Base-by-base conservation (phyloP, 1,140 invertebrate species). In the Galendromus occidentalis region DNA sequence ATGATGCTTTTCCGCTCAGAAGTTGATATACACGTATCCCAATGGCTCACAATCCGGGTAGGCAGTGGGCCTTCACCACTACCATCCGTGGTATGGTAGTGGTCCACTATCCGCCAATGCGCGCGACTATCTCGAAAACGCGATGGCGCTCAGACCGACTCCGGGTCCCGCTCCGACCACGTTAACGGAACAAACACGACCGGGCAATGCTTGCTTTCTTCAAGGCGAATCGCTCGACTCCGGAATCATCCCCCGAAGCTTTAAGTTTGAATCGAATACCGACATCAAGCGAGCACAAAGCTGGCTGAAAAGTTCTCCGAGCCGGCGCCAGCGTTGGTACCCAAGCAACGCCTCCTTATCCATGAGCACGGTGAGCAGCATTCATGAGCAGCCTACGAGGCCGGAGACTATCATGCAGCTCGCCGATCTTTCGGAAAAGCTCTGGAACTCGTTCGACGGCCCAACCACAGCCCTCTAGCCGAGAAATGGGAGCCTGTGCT, bases 131-230 rank as follows among this genome's bases (percentile, higher is more conserved):
- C 79, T 96, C 45, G 85, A 84, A 47, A 98, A 97, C 80, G 86
- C 92, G 2, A 94, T 91, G 41, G 82, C 85, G 9, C 72, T 97
- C 33, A 89, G 95, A 72, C 80, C 85, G 69, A 79, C 92, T 22
- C 94, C 92, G 76, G 92, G 91, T 5, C 91, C 91, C 55, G 91
- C 91, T 95, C 92, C 77, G 93, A 92, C 4, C 93, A 98, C 78
- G 93, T 90, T 12, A 97, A 96, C 80, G 91, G 76, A 92, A 88
- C 74, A 92, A 98, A 73, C 93, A 97, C 74, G 93, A 98, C 74
- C 93, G 97, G 75, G 93, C 92, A 4, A 96, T 95, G 88, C 91
- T 92, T 1, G 91, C 92, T 0, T 98, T 96, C 78, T 96, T 96
- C 71, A 94, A 94, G 78, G 87, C 86, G 17, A 84, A 82, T 7